Conservation (phyloP, 2,888 invertebrate species). For the Psylliodes chrysocephalus region DNA sequence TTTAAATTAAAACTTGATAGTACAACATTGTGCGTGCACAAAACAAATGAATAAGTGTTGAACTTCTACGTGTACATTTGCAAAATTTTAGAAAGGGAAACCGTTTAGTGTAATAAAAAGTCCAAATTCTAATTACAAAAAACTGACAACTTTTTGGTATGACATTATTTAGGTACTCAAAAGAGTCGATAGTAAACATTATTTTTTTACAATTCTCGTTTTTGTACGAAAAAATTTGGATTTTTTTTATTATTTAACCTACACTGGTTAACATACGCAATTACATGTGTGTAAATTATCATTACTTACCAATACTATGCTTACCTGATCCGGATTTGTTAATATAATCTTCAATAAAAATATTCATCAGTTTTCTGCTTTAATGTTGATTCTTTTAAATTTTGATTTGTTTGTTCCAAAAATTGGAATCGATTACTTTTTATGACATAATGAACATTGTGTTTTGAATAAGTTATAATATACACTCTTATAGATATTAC, state of each 20-base stretch:
- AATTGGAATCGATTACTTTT: too few relatives aligned
- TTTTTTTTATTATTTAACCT: not conserved
- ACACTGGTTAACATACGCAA: conserved; percentile 9
- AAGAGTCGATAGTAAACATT: too few relatives aligned
- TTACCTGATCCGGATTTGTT: conserved; percentile 55
- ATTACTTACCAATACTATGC: conserved; percentile 52
- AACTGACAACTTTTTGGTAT: too few relatives aligned
- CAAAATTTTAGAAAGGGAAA: conserved; percentile 10
- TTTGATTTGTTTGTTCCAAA: too few relatives aligned
- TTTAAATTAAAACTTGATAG: not conserved
- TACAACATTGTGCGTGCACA: not conserved
- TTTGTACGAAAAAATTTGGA: not conserved
- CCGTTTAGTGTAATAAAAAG: not conserved
- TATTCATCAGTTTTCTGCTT: conserved; percentile 17
- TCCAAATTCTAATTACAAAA: not conserved
- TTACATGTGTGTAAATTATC: conserved; percentile 2
- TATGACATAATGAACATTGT: too few relatives aligned
- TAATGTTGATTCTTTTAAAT: not conserved
- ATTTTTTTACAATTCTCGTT: too few relatives aligned
- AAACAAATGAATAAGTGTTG: not conserved
- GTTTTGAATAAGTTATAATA: too few relatives aligned
- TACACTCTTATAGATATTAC: too few relatives aligned
- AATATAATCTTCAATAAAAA: conserved; percentile 54
- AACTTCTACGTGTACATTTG: not conserved
- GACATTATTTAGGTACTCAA: too few relatives aligned